Base-by-base conservation (phyloP, 2,113 vertebrate genomes). In the Pseudolaguvia tuberculata region DNA sequence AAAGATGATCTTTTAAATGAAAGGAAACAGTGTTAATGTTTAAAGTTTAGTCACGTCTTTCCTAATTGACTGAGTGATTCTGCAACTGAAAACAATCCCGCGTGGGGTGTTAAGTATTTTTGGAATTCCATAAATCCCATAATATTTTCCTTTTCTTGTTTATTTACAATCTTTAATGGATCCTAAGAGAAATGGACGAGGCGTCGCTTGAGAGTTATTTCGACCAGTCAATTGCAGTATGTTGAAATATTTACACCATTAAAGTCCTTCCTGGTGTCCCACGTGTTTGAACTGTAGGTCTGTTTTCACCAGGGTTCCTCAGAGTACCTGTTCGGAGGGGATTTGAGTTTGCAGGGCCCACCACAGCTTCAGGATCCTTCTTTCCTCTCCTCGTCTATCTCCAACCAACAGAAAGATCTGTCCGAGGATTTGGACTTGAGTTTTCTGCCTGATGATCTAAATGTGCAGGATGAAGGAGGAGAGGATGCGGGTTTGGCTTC, bases 371-470 rank as follows among this genome's bases (percentile, higher is more conserved):
- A 85, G 7, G 76, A 78, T 77, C 59, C 86, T 23, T 82, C 83
- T 39, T 84, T 82, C 35, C 78, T 86, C 13, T 70, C 78, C 58
- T 81, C 84, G 3, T 65, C 77, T 0, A 42, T 1, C 0, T 82
- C 84, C 55, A 73, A 81, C 2, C 86, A 84, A 68, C 51, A 77
- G 21, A 85, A 88, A 79, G 90, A 90, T 7, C 80, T 88, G 0
- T 73, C 85, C 0, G 39, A 86, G 8, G 88, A 90, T 51, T 88
- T 95, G 76, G 96, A 99, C 84, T 91, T 99, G 80, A 95, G 94
- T 84, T 96, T 98, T 81, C 88, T 98, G 31, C 93, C 94, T 9
- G 95, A 98, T 82, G 93, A 96, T 4, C 79, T 97, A 3, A 80
- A 81, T 18, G 85, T 88, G 57, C 90, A 92, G 5, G 86, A 83